These are phyloP conservation scores for Vesta saturnalis DNA, from an alignment of 2,888 invertebrate species.

Conservation along the genomic window DNA sequence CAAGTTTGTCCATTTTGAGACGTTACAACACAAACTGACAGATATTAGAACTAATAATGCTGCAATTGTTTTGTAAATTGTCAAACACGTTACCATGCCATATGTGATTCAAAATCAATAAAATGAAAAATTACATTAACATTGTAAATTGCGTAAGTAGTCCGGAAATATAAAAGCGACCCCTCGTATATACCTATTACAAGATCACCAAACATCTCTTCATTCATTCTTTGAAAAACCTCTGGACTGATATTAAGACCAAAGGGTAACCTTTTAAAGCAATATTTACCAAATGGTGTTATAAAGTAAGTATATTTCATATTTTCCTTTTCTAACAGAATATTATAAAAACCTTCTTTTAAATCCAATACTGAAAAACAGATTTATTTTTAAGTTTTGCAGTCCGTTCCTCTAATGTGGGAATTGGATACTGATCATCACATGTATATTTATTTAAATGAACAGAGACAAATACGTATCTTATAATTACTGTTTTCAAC, in stretches of 20 bases:
- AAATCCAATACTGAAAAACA: neutral
- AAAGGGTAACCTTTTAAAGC: conserved; percentile 35
- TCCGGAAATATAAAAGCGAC: too few species aligned
- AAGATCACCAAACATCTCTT: conserved; percentile 52
- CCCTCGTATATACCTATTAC: conserved; percentile 42
- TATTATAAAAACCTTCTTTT: neutral
- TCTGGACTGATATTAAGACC: conserved; percentile 42
- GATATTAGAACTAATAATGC: too few species aligned
- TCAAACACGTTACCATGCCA: too few species aligned
- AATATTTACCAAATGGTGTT: conserved; percentile 49
- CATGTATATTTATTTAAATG: conserved; percentile 43
- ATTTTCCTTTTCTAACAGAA: neutral
- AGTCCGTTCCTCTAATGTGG: neutral
- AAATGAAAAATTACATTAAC: too few species aligned
- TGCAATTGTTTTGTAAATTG: too few species aligned
- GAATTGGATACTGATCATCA: conserved; percentile 1
- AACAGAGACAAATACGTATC: conserved; percentile 47
- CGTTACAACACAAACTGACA: too few species aligned
- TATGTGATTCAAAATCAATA: too few species aligned
- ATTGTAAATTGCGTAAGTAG: too few species aligned
- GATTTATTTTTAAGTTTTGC: neutral
- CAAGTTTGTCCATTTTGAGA: too few species aligned
- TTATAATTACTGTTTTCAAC: neutral
- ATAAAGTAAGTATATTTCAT: conserved; percentile 35
- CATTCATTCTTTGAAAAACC: conserved; percentile 51